Conservation (phyloP, 1,140 invertebrate genomes). For the Octopus sinensis region DNA sequence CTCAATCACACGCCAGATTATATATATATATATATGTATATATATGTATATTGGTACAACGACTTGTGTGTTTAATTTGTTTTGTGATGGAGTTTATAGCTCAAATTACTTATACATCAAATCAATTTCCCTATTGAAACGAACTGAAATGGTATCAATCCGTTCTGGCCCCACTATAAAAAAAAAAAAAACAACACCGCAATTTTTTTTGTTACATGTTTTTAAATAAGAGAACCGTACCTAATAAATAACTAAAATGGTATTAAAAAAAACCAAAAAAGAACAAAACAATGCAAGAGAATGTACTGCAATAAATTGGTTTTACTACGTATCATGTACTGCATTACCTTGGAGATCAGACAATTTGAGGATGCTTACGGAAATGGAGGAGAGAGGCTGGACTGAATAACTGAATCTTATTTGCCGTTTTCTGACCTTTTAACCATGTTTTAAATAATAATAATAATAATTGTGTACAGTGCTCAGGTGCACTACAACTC, state of each 20-base stretch:
- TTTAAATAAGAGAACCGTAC: neutral
- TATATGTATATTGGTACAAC: too few relatives aligned
- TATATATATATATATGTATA: too few relatives aligned
- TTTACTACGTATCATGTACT: slow-evolving; percentile 2
- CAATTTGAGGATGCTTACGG: neutral
- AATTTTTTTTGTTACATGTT: neutral
- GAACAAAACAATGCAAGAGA: neutral
- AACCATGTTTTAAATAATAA: neutral
- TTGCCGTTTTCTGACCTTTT: neutral
- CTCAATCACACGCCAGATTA: too few relatives aligned
- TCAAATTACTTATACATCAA: neutral
- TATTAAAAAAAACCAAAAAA: neutral
- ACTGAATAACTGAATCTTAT: slow-evolving; percentile 6
- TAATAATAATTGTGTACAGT: too few relatives aligned
- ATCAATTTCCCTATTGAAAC: neutral
- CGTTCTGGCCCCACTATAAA: neutral
- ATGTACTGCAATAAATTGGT: neutral
- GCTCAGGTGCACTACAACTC: too few relatives aligned
- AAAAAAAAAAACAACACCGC: neutral
- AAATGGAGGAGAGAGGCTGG: neutral
- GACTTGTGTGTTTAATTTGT: neutral
- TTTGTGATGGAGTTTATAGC: neutral
- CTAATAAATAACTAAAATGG: neutral
- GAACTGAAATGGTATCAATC: neutral
- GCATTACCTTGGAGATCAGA: slow-evolving; percentile 1